These are phyloP conservation scores for Campodea augens DNA, from an alignment of 1,140 invertebrate species.

Conservation along the genomic window DNA sequence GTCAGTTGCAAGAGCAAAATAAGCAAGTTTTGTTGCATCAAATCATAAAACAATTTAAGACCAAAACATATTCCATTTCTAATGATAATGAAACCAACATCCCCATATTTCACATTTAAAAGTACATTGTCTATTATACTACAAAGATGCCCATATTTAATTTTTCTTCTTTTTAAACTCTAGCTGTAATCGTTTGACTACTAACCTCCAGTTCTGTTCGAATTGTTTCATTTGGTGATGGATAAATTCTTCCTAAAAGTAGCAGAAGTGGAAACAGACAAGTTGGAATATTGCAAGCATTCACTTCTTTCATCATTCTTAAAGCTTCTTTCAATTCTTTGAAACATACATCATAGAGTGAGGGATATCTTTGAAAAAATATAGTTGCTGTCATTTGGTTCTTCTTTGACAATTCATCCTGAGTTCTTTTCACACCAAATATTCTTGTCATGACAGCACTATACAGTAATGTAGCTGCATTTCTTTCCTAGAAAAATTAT, in stretches of 20 bases:
- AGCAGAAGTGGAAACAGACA: constrained; percentile 56
- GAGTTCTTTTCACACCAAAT: constrained; percentile 67
- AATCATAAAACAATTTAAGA: too few species aligned
- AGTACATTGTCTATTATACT: constrained; percentile 8
- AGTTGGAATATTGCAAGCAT: constrained; percentile 20
- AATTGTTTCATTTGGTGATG: constrained; percentile 41
- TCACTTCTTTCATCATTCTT: constrained; percentile 12
- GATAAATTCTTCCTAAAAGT: constrained; percentile 56
- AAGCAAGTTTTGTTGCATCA: background rate
- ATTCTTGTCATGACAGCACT: constrained; percentile 66
- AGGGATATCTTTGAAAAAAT: constrained; percentile 70
- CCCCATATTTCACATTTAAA: constrained; percentile 18
- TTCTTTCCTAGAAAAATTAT: constrained; percentile 41
- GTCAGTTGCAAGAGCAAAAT: constrained; percentile 17
- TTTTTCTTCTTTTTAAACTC: constrained; percentile 1
- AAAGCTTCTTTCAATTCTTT: constrained; percentile 34
- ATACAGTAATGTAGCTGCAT: constrained; percentile 69
- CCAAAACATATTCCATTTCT: background rate
- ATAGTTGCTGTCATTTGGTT: constrained; percentile 44
- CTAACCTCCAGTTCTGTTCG: constrained; percentile 41
- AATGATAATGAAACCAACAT: constrained; percentile 24
- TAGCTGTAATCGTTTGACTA: constrained; percentile 3
- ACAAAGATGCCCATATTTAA: constrained; percentile 9
- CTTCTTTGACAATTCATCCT: constrained; percentile 44
- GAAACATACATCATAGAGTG: constrained; percentile 56